Evolutionary conservation across 2,113 vertebrate species (phyloP).

Genomic region (Lasiurus borealis): DNA sequence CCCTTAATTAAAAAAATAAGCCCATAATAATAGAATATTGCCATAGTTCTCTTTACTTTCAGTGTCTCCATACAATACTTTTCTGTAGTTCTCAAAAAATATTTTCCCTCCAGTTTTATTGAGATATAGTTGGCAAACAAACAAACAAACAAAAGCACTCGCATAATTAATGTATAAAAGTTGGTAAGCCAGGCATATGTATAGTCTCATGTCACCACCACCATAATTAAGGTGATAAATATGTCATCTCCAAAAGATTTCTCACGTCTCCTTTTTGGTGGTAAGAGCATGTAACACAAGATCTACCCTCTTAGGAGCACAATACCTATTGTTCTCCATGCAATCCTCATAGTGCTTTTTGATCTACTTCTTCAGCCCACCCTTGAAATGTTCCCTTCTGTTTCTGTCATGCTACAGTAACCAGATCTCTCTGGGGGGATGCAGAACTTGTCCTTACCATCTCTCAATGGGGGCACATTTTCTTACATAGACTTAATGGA

Average conservation of each 20-base stretch:
- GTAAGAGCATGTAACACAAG: background rate
- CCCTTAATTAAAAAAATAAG: background rate
- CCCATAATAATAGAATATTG: background rate
- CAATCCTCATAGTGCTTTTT: fast-evolving
- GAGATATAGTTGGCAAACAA: background rate
- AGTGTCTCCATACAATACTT: background rate
- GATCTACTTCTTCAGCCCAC: background rate
- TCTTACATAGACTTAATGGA: background rate
- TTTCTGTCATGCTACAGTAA: background rate
- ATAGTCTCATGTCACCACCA: background rate
- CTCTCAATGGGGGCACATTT: background rate
- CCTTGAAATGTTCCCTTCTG: background rate
- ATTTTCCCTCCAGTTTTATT: background rate
- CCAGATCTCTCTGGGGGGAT: background rate
- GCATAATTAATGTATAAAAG: background rate
- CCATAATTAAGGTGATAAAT: background rate
- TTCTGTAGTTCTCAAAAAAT: background rate
- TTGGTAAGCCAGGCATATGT: background rate
- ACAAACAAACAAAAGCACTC: background rate
- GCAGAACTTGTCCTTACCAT: background rate
- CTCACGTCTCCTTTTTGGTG: background rate
- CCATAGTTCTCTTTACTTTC: background rate
- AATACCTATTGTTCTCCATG: background rate
- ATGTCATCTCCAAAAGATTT: background rate
- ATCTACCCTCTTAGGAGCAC: background rate